Evolutionary conservation across 2,888 invertebrate species (phyloP), one percentile per base, ranked within the genome.

Genomic region (Polydrusus cervinus): DNA sequence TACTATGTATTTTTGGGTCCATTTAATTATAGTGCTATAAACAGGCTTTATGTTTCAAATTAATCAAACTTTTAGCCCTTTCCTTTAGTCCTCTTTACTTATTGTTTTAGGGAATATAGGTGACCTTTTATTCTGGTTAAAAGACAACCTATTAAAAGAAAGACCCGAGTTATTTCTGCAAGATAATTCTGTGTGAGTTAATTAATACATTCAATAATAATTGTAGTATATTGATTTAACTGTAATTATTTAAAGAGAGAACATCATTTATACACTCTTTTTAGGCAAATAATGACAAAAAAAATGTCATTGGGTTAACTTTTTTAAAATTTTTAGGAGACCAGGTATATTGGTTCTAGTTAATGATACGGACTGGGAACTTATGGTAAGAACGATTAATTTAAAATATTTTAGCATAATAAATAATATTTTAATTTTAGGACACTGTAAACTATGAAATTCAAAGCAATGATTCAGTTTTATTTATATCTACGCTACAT

Each of bases 281-380:
- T n/a, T n/a, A n/a, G n/a, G n/a, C n/a, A n/a, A n/a, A n/a, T n/a
- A n/a, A n/a, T n/a, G n/a, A n/a, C n/a, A n/a, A n/a, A n/a, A n/a
- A n/a, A n/a, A n/a, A n/a, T n/a, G n/a, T n/a, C n/a, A n/a, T n/a
- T n/a, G n/a, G n/a, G n/a, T n/a, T n/a, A 25, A 25, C 5, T 25
- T 25, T 25, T 25, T 5, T 25, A 3, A 25, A 25, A 62, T 53
- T 75, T 86, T 67, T 81, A 90, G 90, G 78, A 88, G 98, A 61
- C 97, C 98, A 0, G 98, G 98, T 2, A 98, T 99, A 76, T 87
- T 99, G 61, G 97, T 99, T 0, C 88, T 99, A 1, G 91, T 99
- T 9, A 99, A 99, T 84, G 98, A 99, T 81, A 91, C 94, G 0
- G 99, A 99, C 84, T 99, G 98, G 98, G 98, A 99, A 87, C 88